Evolutionary conservation across 2,113 vertebrate species (phyloP).

Genomic region (Callochromis pleurospilus): DNA sequence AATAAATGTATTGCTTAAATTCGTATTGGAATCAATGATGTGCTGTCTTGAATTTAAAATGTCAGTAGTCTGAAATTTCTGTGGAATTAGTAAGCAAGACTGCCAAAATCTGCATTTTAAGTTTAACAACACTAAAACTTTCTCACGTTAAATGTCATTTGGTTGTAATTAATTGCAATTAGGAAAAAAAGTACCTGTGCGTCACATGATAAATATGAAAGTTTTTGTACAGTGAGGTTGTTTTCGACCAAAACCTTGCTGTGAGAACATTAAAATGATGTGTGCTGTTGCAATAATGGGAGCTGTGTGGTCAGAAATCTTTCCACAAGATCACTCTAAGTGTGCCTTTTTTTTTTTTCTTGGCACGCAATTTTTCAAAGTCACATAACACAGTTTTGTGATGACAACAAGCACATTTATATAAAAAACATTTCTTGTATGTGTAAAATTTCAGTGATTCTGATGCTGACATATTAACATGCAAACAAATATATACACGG

Average conservation of each 20-base stretch:
- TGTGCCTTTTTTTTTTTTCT: neutral
- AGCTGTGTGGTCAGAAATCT: neutral
- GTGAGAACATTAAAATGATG: neutral
- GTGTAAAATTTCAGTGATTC: neutral
- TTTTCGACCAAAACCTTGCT: neutral
- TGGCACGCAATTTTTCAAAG: neutral
- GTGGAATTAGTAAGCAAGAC: neutral
- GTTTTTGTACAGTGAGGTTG: neutral
- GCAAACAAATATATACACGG: neutral
- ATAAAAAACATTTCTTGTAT: neutral
- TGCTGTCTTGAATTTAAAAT: neutral
- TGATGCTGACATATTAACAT: neutral
- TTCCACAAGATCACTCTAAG: neutral
- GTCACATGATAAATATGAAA: neutral
- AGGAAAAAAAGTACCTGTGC: neutral
- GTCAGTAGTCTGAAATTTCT: neutral
- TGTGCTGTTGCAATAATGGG: neutral
- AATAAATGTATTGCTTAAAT: neutral
- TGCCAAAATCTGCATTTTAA: neutral
- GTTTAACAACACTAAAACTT: neutral
- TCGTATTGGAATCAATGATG: neutral
- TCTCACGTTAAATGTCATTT: neutral
- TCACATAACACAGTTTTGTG: neutral
- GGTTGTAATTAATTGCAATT: neutral
- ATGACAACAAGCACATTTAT: neutral